Evolutionary conservation across 2,888 invertebrate species (phyloP), one percentile per base, ranked within the genome.

Genomic region (Gerris lacustris): DNA sequence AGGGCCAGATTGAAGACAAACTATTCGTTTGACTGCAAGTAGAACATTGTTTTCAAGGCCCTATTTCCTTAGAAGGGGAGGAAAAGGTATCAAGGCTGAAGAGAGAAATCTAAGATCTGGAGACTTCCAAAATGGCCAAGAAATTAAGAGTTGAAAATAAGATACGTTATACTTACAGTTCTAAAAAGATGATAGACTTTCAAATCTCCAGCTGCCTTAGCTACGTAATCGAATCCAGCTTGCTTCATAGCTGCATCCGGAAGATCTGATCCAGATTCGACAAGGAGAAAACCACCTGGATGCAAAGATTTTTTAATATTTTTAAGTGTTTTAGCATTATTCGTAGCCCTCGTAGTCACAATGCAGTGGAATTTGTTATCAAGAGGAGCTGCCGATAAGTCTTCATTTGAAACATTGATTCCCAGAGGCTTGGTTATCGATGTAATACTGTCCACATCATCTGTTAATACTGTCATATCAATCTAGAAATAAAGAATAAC

Each of bases 111-210:
- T n/a, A n/a, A n/a, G n/a, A n/a, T n/a, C n/a, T n/a, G n/a, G n/a
- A n/a, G n/a, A n/a, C n/a, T n/a, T n/a, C n/a, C n/a, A n/a, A n/a
- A n/a, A n/a, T n/a, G n/a, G n/a, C n/a, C n/a, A n/a, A n/a, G n/a
- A n/a, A n/a, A n/a, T n/a, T n/a, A n/a, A n/a, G n/a, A n/a, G n/a
- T n/a, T n/a, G n/a, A 31, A 31, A 31, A 31, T 4, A 31, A 31
- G 31, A 31, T 1, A 31, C 31, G 4, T 31, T 31, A n/a, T 44
- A n/a, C 73, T 75, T 55, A 78, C 77, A 77, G 85, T 87, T 64
- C 90, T 86, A 70, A 92, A 82, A 74, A 95, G 82, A 70, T 90
- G 80, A 76, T 89, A 87, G 68, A 85, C 82, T 77, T 86, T 86
- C 70, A 84, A 84, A 62, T 86, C 85, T 70, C 88, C 86, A 7